Base-by-base conservation (phyloP, 1,140 invertebrate genomes). In the Arion vulgaris region DNA sequence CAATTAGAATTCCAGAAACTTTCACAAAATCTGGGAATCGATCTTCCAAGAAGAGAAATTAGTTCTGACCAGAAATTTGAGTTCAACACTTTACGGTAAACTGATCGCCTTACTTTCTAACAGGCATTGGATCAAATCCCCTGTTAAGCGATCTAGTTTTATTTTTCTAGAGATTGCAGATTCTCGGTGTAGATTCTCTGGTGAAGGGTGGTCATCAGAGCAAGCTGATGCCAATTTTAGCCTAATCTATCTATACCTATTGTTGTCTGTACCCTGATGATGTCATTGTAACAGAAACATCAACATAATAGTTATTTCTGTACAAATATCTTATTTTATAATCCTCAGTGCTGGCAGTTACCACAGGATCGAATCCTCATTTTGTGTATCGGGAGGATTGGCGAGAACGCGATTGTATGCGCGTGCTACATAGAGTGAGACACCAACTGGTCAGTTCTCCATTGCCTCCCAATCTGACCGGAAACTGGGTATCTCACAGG, bases 381-480 rank as follows among this genome's bases (percentile, higher is more conserved):
- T 81, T 72, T 66, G 79, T 84, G 45, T 82, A 81, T 74, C 69
- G 68, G n/a, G 76, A 81, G 68, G 80, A 81, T 80, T 81, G 79
- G 79, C 57, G 72, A n/a, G 79, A 83, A 39, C 39, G 62, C 34
- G 66, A 45, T 69, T 84, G 78, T 57, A 71, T 15, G 62, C 36
- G 28, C 17, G 73, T 82, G 11, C 53, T 85, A 19, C 74, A 41
- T n/a, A 77, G 53, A 32, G 82, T 82, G 23, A 66, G 38, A 26
- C 74, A 77, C n/a, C 80, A 66, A 19, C 69, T 79, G 19, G 66
- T 82, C 9, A 36, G 39, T 2, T 57, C 77, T 13, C 57, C 79
- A 23, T 19, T 79, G 68, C 81, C 81, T 11, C 71, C 83, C 0
- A 28, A 53, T 26, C 32, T 84, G 19, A 72, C 45, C 13, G 80